Evolutionary conservation across 2,888 invertebrate genomes (phyloP).

Genomic region (Coelinius sp.): DNA sequence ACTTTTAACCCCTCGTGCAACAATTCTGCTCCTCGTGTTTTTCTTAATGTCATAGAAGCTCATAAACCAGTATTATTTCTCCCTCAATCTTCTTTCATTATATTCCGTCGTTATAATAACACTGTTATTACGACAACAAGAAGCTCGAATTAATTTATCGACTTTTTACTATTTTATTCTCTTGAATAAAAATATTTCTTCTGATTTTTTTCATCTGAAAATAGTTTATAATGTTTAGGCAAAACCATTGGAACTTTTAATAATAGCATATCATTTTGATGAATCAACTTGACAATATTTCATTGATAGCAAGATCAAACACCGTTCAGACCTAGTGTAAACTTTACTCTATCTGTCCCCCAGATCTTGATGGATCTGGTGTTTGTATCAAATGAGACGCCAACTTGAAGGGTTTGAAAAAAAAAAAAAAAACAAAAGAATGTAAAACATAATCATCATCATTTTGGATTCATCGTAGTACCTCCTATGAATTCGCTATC

Average conservation of each 20-base stretch:
- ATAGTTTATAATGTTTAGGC: neutral
- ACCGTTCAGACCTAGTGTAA: neutral
- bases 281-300: neutral
- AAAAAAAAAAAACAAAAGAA: conserved; percentile 41
- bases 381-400: conserved; percentile 30
- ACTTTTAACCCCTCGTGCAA: neutral
- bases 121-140: neutral
- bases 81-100: neutral
- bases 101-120: neutral
- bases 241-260: neutral
- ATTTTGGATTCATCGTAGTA: conserved; percentile 51
- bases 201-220: neutral
- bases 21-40: neutral
- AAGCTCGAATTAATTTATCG: neutral
- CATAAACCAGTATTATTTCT: neutral
- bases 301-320: neutral
- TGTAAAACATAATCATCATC: conserved; percentile 36
- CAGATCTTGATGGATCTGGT: conserved; percentile 16
- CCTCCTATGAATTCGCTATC: conserved; percentile 55
- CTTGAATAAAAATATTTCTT: neutral
- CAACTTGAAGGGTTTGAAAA: conserved; percentile 6
- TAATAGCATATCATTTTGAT: neutral
- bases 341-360: neutral
- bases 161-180: neutral
- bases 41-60: neutral